phyloP scores from a whole-genome alignment of 1,140 invertebrate species.

The Drosophila jambulina region DNA sequence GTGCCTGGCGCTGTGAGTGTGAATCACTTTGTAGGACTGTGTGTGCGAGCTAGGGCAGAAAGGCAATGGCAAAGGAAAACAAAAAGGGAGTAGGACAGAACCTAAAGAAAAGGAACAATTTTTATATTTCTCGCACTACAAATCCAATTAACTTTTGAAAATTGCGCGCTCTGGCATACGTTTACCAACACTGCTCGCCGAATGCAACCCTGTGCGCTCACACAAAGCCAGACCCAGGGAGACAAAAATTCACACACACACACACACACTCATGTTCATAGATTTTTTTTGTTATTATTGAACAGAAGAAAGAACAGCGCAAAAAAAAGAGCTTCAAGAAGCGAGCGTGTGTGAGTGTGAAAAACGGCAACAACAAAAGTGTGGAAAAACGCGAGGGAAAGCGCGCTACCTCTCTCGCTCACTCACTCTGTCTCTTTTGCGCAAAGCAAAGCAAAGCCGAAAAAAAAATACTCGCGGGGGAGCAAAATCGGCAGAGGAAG shows the following conservation, averaged over 20 bases:
- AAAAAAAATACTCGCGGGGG: constrained; percentile 65
- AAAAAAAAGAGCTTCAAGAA: constrained; percentile 37
- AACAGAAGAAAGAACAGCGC: constrained; percentile 47
- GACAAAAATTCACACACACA: constrained; percentile 25
- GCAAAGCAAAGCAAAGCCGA: constrained; percentile 47
- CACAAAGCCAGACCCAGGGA: constrained; percentile 30
- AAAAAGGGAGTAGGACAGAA: constrained; percentile 25
- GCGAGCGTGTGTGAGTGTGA: constrained; percentile 55
- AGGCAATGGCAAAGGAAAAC: constrained; percentile 31
- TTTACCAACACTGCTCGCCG: constrained; percentile 59
- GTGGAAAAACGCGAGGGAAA: constrained; percentile 34
- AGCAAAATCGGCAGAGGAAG: constrained; percentile 59
- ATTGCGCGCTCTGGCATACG: constrained; percentile 40
- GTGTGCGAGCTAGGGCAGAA: constrained; percentile 25
- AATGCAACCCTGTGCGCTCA: constrained; percentile 38
- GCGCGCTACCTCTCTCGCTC: constrained; percentile 5
- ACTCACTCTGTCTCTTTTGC: constrained; percentile 7
- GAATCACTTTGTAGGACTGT: constrained; percentile 19
- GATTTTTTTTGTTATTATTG: constrained; percentile 51
- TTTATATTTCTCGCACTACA: constrained; percentile 20
- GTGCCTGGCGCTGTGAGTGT: constrained; percentile 2
- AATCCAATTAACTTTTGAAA: constrained; percentile 46
- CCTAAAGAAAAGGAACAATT: constrained; percentile 14
- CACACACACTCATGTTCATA: constrained; percentile 32
- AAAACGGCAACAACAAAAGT: constrained; percentile 61